Conservation (phyloP, 2,888 invertebrate species). For the Anthrax anthrax region DNA sequence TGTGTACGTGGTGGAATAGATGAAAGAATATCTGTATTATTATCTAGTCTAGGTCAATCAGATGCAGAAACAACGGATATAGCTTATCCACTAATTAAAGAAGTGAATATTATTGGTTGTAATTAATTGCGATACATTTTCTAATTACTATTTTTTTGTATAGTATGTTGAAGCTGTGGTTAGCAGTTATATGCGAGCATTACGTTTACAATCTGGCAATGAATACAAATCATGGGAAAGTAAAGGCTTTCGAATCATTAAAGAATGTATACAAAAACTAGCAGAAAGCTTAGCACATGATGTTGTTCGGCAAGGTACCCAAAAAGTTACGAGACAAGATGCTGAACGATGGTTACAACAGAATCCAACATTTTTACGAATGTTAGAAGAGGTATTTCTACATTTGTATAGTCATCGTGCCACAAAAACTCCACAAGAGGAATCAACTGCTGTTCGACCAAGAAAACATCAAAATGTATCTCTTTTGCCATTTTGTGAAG, state of each 20-base stretch:
- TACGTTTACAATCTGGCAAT: conserved; percentile 41
- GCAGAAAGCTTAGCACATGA: conserved; percentile 41
- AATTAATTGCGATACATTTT: background rate
- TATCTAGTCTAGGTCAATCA: conserved; percentile 43
- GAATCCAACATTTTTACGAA: conserved; percentile 37
- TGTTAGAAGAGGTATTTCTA: conserved; percentile 41
- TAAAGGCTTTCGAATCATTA: conserved; percentile 42
- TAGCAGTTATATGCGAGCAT: conserved; percentile 56
- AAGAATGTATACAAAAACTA: conserved; percentile 41
- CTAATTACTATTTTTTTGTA: too few species aligned
- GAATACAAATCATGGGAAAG: conserved; percentile 45
- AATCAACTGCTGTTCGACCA: conserved; percentile 12
- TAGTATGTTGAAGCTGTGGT: conserved; percentile 63
- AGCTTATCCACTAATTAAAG: conserved; percentile 46
- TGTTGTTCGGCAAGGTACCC: conserved; percentile 22
- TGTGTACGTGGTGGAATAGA: conserved; percentile 54
- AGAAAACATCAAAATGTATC: conserved; percentile 11
- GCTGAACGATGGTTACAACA: conserved; percentile 34
- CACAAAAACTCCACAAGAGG: conserved; percentile 12
- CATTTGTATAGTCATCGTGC: conserved; percentile 36
- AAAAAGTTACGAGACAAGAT: conserved; percentile 21
- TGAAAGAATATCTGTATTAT: conserved; percentile 42
- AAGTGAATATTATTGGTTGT: too few species aligned
- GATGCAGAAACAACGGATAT: conserved; percentile 40
- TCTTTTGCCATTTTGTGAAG: conserved; percentile 24